Conservation (phyloP, 2,797 vertebrate species). For the Hippopotamyrus pictus region DNA sequence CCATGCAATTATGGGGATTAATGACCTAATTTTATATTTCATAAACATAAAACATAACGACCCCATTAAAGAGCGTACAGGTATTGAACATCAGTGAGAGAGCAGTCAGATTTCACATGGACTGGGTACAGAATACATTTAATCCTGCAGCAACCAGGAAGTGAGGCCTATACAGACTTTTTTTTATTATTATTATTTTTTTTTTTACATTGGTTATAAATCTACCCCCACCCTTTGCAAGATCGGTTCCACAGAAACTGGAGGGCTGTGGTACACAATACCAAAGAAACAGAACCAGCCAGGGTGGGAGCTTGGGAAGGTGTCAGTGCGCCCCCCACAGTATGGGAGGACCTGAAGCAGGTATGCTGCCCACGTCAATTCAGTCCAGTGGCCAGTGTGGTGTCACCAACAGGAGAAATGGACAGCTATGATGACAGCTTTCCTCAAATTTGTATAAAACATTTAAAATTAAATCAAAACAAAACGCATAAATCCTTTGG, state of each 20-base stretch:
- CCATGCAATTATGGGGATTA: background rate
- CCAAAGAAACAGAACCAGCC: conserved; percentile 4
- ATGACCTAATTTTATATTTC: conserved; percentile 10
- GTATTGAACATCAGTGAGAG: background rate
- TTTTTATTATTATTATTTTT: conserved; percentile 51
- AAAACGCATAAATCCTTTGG: conserved; percentile 59
- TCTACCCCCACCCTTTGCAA: conserved; percentile 33
- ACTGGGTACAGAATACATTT: conserved; percentile 43
- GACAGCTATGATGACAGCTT: conserved; percentile 17
- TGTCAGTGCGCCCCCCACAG: background rate
- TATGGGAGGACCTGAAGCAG: conserved; percentile 1
- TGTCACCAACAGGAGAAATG: background rate
- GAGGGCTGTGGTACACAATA: conserved; percentile 8
- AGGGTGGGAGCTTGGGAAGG: background rate
- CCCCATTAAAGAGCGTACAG: background rate
- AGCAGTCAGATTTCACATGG: conserved; percentile 11
- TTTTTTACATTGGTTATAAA: conserved; percentile 48
- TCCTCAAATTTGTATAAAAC: conserved; percentile 34
- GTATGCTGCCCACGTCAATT: conserved; percentile 9
- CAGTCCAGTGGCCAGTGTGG: background rate
- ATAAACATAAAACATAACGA: conserved; percentile 11
- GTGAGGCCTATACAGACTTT: conserved; percentile 58
- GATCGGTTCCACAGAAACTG: background rate
- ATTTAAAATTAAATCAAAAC: conserved; percentile 68
- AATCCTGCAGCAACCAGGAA: conserved; percentile 46